A percentile compares a stretch with the other conserved stretches of the same genome.
Evolutionary conservation across 2,797 vertebrate genomes (phyloP).

Genomic region (Liparis tanakae): DNA sequence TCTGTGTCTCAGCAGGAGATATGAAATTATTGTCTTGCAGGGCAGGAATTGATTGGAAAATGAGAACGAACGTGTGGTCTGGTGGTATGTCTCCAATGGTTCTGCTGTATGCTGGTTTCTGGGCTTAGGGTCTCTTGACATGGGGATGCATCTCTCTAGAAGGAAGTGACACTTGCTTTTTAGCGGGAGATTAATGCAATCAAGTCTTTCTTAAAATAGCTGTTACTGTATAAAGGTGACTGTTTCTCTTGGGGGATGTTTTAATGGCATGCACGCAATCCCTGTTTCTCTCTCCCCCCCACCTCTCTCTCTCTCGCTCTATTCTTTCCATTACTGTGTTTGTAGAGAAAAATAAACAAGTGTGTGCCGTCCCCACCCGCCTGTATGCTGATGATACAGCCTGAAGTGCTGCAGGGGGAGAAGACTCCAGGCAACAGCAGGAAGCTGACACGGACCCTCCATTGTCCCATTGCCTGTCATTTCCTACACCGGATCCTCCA

Average conservation of each 20-base stretch:
- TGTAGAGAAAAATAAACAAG: slow-evolving; percentile 70
- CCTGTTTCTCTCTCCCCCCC: slow-evolving; percentile 31
- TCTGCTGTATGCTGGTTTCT: slow-evolving; percentile 58
- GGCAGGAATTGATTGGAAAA: slow-evolving; percentile 81
- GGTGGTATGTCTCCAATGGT: slow-evolving; percentile 58
- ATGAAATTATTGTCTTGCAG: slow-evolving; percentile 79
- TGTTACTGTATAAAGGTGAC: slow-evolving; percentile 69
- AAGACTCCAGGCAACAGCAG: slow-evolving; percentile 68
- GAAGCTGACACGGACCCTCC: slow-evolving; percentile 72
- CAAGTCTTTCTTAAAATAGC: slow-evolving; percentile 76
- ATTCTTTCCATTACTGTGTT: slow-evolving; percentile 65
- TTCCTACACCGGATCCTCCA: slow-evolving; percentile 69
- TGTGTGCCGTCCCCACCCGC: slow-evolving; percentile 56
- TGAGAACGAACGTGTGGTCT: slow-evolving; percentile 75
- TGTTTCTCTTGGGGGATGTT: slow-evolving; percentile 73
- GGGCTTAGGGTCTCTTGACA: slow-evolving; percentile 58
- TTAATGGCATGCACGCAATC: slow-evolving; percentile 80
- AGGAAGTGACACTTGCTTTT: slow-evolving; percentile 71
- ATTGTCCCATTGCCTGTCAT: slow-evolving; percentile 80
- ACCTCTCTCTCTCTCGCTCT: slow-evolving; percentile 24
- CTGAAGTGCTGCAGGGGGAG: slow-evolving; percentile 56
- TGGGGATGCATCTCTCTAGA: slow-evolving; percentile 67
- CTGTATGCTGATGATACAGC: slow-evolving; percentile 62
- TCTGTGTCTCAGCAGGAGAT: slow-evolving; percentile 77
- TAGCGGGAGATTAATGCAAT: slow-evolving; percentile 64